A percentile compares a stretch with the other conserved stretches of the same genome.
Evolutionary conservation across 2,888 invertebrate genomes (phyloP).

Genomic region (Oasisia sp.): DNA sequence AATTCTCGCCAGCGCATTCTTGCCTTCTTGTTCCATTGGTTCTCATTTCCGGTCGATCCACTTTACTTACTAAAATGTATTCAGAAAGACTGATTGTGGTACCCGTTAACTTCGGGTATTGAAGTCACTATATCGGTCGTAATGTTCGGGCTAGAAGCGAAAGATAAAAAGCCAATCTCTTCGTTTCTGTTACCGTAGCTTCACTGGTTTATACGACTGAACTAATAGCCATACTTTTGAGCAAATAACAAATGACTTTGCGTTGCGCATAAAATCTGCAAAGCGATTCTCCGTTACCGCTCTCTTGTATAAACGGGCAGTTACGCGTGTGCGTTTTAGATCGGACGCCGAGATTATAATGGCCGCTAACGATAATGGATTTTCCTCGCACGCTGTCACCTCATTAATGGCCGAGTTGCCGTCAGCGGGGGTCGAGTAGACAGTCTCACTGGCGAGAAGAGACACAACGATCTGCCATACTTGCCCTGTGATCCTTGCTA

Average conservation of each 20-base stretch:
- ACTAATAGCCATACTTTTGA: neutral
- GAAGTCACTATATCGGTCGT: neutral
- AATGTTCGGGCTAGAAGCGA: neutral
- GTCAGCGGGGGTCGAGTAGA: neutral
- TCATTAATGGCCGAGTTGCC: neutral
- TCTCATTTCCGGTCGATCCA: neutral
- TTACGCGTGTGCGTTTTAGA: neutral
- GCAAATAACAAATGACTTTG: neutral
- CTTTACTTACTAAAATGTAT: neutral
- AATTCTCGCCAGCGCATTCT: neutral
- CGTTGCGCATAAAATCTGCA: neutral
- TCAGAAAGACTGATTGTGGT: neutral
- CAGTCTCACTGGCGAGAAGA: neutral
- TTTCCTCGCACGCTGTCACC: neutral
- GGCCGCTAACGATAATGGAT: neutral
- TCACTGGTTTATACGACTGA: neutral
- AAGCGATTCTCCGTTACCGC: neutral
- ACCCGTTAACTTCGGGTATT: neutral
- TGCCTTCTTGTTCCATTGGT: neutral
- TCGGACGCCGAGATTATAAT: neutral
- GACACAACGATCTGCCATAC: neutral
- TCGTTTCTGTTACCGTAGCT: no score
- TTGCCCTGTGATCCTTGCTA: neutral
- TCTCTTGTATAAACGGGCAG: neutral
- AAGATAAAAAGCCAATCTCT: no score